These are phyloP conservation scores for Cactoblastis cactorum DNA, from an alignment of 2,888 invertebrate species.

Conservation along the genomic window DNA sequence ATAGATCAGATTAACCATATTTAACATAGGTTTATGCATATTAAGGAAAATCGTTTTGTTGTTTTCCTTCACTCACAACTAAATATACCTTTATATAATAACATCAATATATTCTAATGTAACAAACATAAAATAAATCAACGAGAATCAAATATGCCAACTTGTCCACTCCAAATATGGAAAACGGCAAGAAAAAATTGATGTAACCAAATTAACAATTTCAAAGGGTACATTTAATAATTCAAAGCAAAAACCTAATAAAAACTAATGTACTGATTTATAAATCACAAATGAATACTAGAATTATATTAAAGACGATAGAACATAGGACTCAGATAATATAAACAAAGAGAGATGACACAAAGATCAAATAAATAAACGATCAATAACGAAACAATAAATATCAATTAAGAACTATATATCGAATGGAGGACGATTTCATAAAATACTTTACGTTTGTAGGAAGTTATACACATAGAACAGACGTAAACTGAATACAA, in stretches of 20 bases:
- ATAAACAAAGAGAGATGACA: constrained; percentile 15
- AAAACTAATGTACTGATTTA: neutral
- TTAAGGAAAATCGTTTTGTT: neutral
- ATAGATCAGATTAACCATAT: neutral
- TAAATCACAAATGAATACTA: too few relatives aligned
- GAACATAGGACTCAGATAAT: too few relatives aligned
- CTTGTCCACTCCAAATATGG: constrained; percentile 48
- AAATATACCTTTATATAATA: neutral
- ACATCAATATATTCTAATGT: neutral
- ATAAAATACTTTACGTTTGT: constrained; percentile 46
- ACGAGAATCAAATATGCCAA: constrained; percentile 54
- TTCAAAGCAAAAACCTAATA: neutral
- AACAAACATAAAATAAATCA: neutral
- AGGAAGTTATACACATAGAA: constrained; percentile 17
- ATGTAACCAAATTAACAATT: neutral
- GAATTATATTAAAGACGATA: too few relatives aligned
- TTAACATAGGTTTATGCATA: neutral
- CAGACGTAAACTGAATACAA: constrained; percentile 40
- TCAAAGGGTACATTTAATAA: neutral
- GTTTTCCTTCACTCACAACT: constrained; percentile 1
- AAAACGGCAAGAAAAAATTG: constrained; percentile 39
- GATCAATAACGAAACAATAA: constrained; percentile 32
- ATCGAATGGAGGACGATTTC: constrained; percentile 28
- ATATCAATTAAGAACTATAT: constrained; percentile 42
- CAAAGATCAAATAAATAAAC: constrained; percentile 18